A percentile compares a stretch with the other conserved stretches of the same genome.
These are phyloP conservation scores for Amphipyra tragopoginis DNA, from an alignment of 2,888 invertebrate genomes.

Conservation along the genomic window DNA sequence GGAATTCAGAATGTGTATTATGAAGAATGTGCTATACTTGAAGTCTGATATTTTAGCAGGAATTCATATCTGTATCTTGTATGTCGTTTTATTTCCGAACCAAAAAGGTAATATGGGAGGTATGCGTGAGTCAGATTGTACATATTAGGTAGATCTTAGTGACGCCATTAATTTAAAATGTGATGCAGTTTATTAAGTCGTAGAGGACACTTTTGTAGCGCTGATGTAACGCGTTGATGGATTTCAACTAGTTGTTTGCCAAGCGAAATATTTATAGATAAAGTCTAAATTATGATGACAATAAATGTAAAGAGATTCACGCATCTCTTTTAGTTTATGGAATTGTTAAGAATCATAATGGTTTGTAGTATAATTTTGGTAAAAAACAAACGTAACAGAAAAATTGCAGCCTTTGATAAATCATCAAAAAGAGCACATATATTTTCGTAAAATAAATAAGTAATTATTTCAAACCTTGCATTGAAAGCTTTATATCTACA, in stretches of 20 bases:
- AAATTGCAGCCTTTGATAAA: background rate
- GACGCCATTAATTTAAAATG: conserved; percentile 41
- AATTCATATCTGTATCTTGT: conserved; percentile 14
- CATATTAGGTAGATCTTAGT: conserved; percentile 42
- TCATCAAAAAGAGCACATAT: background rate
- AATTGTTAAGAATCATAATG: background rate
- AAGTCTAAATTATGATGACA: conserved; percentile 24
- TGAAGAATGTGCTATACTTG: conserved; percentile 4
- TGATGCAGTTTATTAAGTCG: conserved; percentile 42
- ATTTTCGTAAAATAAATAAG: too few relatives aligned
- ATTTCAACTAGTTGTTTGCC: conserved; percentile 42
- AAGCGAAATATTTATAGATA: conserved; percentile 41
- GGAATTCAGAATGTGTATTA: background rate
- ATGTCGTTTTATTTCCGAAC: conserved; percentile 14
- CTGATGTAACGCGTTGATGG: conserved; percentile 50
- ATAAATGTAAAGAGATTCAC: background rate
- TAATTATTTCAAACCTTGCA: background rate
- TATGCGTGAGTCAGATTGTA: conserved; percentile 48
- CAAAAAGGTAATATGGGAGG: conserved; percentile 36
- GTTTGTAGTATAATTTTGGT: background rate
- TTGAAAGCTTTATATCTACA: background rate
- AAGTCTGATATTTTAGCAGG: conserved; percentile 7
- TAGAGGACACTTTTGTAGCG: conserved; percentile 32
- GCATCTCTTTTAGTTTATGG: background rate
- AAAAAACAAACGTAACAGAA: background rate